Evolutionary conservation across 2,888 invertebrate species (phyloP).

Genomic region (Perizoma flavofasciatum): DNA sequence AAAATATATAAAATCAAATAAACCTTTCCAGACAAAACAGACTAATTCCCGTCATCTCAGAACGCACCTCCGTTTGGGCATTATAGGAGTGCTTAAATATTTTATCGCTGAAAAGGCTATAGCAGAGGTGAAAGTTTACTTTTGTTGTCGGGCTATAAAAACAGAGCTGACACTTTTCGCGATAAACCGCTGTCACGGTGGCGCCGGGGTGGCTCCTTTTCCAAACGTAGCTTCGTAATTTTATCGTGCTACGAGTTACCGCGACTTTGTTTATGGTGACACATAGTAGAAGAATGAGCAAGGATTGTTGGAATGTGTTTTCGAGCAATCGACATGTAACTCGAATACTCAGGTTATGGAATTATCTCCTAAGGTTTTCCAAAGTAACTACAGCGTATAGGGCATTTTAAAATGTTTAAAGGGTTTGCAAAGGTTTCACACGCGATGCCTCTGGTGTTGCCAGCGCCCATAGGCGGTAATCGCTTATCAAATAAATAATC

Average conservation of each 20-base stretch:
- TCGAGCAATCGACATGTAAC: too few species aligned
- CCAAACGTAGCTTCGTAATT: conserved; percentile 63
- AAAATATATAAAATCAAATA: too few species aligned
- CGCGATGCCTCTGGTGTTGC: too few species aligned
- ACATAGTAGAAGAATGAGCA: conserved; percentile 23
- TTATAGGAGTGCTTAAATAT: conserved; percentile 56
- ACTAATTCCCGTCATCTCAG: conserved; percentile 14
- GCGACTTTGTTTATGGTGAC: conserved; percentile 31
- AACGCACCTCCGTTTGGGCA: conserved; percentile 27
- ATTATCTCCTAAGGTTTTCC: too few species aligned
- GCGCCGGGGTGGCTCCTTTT: conserved; percentile 46
- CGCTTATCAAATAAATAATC: too few species aligned
- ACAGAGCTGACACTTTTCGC: conserved; percentile 71
- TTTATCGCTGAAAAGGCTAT: conserved; percentile 62
- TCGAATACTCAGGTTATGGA: too few species aligned
- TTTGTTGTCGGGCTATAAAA: conserved; percentile 72
- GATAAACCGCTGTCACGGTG: conserved; percentile 72
- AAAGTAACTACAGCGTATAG: too few species aligned
- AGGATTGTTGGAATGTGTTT: background rate
- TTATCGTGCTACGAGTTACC: conserved; percentile 46
- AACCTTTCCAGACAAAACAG: conserved; percentile 3
- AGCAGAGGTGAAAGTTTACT: conserved; percentile 71
- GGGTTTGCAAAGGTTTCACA: too few species aligned
- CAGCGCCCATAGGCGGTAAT: too few species aligned
- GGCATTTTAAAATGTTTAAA: too few species aligned